Evolutionary conservation across 2,888 invertebrate genomes (phyloP), one percentile per base, ranked within the genome.

Genomic region (Protophormia terraenovae): DNA sequence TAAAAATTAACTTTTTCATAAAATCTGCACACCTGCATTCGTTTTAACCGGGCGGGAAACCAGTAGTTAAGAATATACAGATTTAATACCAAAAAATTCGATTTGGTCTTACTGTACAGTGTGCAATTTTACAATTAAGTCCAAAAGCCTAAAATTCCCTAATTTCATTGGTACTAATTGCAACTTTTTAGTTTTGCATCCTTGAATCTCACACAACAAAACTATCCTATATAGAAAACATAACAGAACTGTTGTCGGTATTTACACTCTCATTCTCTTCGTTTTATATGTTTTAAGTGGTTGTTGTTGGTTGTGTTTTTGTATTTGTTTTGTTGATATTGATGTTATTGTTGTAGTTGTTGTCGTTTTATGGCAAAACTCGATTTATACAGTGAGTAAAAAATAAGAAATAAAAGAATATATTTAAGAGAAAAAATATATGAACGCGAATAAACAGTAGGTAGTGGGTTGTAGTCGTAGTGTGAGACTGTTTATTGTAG

Each of bases 361-460:
- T 66, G 38, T 24, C 38, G 41, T 75, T 69, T 10, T 27, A 62
- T 47, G 47, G 50, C 64, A 76, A 69, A 82, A 82, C 82, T 83
- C 64, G 38, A 77, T 72, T 77, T 83, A 58, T 45, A 55, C 64
- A 32, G 64, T 60, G 55, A 58, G 35, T 14, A 47, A 66, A 66
- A 24, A 27, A 19, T 6, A 67, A 47, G 16, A 55, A n/a, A 55
- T 10, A 5, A 2, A 55, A 53, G 35, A 2, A 32, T 12, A 7
- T 10, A 35, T 19, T 41, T 10, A 32, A n/a, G 32, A 58, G 32
- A 16, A 14, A 7, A 16, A 24, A 19, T 64, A 45, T 55, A 6
- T 16, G 22, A 7, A 22, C 16, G 8, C 24, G 24, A 66, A 8
- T 10, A 45, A 24, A 38, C 8, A 45, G 55, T 19, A 55, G 53